Base-by-base conservation (phyloP, 1,140 invertebrate species). In the Neotoxoptera formosana region DNA sequence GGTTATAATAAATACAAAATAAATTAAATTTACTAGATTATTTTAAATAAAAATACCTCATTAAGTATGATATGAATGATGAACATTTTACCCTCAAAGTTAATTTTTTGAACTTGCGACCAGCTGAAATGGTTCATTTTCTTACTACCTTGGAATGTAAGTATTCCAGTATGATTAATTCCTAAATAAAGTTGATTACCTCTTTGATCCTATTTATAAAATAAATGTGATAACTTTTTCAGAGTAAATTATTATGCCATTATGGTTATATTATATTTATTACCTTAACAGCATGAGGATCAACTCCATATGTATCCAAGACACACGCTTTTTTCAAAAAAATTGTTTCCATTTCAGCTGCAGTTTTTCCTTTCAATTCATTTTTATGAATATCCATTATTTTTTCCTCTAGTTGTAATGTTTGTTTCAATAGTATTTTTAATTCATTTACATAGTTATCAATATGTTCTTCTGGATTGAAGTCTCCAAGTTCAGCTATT, bases 21-120 rank as follows among this genome's bases (percentile, higher is more conserved):
- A 93, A 67, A 51, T 56, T 86, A 0, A 91, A 48, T 88, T 87
- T 67, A 14, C 9, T 56, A 9, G 4, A 34, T 45, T 51, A 53
- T 60, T 89, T 86, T 56, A 84, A 56, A 84, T 47, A 91, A 81
- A 47, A 95, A 95, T 95, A 97, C 97, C 96, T 97, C 97, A 94
- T 96, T 96, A 94, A 96, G 96, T 88, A 96, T 98, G 86, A 99
- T 96, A 96, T 99, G 98, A 94, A 99, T 97, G 94, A 99, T 99
- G 95, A 99, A 99, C 98, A 99, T 99, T 96, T 99, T 98, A n/a
- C 98, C 98, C 95, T 99, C 98, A 95, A 98, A 99, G 95, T 99
- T 99, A 93, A 99, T 98, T 95, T 99, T 99, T 94, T 98, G 98
- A 48, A 99, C 98, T 95, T 99, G 98, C 91, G 96, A 97, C 99